Evolutionary conservation across 2,113 vertebrate species (phyloP).

Genomic region (Geothlypis trichas): DNA sequence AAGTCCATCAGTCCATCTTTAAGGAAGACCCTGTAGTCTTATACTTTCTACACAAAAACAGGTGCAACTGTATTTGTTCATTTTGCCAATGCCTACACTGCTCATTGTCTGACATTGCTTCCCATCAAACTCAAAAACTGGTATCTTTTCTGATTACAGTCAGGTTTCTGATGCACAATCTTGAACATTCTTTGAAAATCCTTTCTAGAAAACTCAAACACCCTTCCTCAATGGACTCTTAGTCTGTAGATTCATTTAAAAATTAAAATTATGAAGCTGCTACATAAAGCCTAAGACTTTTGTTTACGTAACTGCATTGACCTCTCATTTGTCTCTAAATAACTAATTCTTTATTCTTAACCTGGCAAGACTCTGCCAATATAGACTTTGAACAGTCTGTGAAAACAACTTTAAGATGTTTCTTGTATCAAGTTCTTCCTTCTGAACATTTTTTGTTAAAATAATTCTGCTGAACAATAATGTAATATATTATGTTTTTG

Average conservation of each 20-base stretch:
- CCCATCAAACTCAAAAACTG: not conserved
- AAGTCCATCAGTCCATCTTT: not conserved
- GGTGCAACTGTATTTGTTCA: not conserved
- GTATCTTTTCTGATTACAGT: not conserved
- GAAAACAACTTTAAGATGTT: not conserved
- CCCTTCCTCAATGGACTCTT: not conserved
- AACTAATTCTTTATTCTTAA: not conserved
- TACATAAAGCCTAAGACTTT: not conserved
- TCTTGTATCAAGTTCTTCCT: not conserved
- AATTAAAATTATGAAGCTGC: not conserved
- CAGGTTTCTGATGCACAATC: not conserved
- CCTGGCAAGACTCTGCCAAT: not conserved
- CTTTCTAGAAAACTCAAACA: not conserved
- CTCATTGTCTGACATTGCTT: not conserved
- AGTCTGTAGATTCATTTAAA: not conserved
- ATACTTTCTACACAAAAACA: not conserved
- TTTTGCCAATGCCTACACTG: not conserved
- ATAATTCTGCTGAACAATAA: not conserved
- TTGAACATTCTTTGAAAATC: not conserved
- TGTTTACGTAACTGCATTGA: not conserved
- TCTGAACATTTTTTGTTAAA: not conserved
- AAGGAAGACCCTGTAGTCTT: not conserved
- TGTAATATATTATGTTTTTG: not conserved
- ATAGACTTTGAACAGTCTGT: not conserved
- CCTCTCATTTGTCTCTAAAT: not conserved